phyloP scores from a whole-genome alignment of 2,797 vertebrate species.

The Triplophysa bombifrons region DNA sequence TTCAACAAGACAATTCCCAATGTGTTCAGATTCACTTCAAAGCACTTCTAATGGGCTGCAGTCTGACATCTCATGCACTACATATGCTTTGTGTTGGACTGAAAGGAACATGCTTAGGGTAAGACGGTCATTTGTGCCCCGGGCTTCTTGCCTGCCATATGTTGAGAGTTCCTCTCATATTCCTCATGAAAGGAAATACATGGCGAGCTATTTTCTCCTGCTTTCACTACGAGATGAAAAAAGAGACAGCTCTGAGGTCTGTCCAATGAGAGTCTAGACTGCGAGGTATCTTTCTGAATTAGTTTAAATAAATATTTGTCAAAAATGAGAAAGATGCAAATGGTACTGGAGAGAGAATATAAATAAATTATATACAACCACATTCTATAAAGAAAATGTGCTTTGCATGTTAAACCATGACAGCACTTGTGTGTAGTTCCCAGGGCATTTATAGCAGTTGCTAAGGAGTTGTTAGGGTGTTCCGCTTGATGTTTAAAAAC shows the following conservation, averaged over 20 bases:
- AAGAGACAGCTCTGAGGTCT: slow-evolving; percentile 1
- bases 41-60: slow-evolving; percentile 38
- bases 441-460: too few relatives aligned
- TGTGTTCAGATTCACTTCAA: slow-evolving; percentile 40
- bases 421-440: too few relatives aligned
- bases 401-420: too few relatives aligned
- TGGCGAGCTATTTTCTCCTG: neutral
- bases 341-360: too few relatives aligned
- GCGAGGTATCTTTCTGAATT: neutral
- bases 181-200: slow-evolving; percentile 36
- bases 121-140: slow-evolving; percentile 45
- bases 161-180: slow-evolving; percentile 47
- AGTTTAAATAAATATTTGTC: neutral
- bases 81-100: slow-evolving; percentile 42
- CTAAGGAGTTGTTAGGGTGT: too few relatives aligned
- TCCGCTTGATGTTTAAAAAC: too few relatives aligned
- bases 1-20: slow-evolving; percentile 2
- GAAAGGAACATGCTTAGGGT: slow-evolving; percentile 47
- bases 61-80: slow-evolving; percentile 53
- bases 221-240: slow-evolving; percentile 11
- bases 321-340: too few relatives aligned
- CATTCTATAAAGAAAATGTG: too few relatives aligned
- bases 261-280: neutral
- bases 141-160: slow-evolving; percentile 55
- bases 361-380: too few relatives aligned